These are phyloP conservation scores for Conus betulinus DNA, from an alignment of 1,140 invertebrate species.

Conservation along the genomic window DNA sequence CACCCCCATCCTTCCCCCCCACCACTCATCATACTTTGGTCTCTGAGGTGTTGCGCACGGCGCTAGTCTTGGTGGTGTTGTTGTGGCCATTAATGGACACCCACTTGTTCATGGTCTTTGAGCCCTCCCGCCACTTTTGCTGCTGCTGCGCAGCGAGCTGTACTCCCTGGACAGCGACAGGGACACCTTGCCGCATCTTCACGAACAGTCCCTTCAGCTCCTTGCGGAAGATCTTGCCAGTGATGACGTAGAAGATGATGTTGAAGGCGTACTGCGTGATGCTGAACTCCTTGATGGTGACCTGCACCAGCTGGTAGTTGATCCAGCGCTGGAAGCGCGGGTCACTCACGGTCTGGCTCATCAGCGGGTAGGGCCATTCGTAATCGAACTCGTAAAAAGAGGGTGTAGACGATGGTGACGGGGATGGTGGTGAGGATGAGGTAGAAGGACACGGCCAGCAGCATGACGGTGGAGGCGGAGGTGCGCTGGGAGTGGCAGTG, in stretches of 20 bases:
- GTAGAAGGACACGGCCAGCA: slow-evolving; percentile 74
- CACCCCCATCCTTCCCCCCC: too few species aligned
- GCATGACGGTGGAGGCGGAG: slow-evolving; percentile 71
- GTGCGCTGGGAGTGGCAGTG: slow-evolving; percentile 54
- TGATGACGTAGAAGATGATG: slow-evolving; percentile 74
- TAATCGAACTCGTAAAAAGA: slow-evolving; percentile 54
- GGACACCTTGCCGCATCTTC: slow-evolving; percentile 44
- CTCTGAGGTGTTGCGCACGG: not conserved
- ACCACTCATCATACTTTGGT: not conserved
- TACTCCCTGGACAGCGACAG: slow-evolving; percentile 56
- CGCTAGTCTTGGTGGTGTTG: not conserved
- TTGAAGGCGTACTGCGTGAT: slow-evolving; percentile 74
- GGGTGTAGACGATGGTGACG: slow-evolving; percentile 63
- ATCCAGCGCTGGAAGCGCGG: slow-evolving; percentile 56
- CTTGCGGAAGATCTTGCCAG: slow-evolving; percentile 71
- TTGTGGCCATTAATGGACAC: slow-evolving; percentile 52
- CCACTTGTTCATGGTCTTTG: slow-evolving; percentile 41
- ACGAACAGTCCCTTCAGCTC: slow-evolving; percentile 64
- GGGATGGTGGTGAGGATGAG: slow-evolving; percentile 73
- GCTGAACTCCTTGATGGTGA: slow-evolving; percentile 70
- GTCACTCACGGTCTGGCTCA: slow-evolving; percentile 27
- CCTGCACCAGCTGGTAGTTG: slow-evolving; percentile 58
- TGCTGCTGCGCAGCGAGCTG: slow-evolving; percentile 55
- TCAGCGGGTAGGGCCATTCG: not conserved
- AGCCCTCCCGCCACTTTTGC: slow-evolving; percentile 30